A percentile compares a stretch with the other conserved stretches of the same genome.
phyloP scores from a whole-genome alignment of 2,113 vertebrate genomes.

The Pollachius pollachius region DNA sequence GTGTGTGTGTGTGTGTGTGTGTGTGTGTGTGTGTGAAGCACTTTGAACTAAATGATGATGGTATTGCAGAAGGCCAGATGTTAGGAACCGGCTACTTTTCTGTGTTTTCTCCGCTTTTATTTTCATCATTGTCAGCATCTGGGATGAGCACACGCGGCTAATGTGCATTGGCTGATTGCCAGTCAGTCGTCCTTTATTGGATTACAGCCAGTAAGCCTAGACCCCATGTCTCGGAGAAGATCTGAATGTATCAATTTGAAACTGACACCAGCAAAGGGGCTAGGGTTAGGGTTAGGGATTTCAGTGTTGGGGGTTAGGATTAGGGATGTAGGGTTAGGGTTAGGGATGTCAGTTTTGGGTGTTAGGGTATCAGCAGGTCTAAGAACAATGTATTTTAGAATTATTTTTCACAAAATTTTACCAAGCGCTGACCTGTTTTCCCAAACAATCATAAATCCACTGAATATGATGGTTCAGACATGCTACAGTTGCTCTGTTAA shows the following conservation, averaged over 20 bases:
- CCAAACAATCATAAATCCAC: too few species aligned
- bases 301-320: too few species aligned
- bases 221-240: slow-evolving; percentile 19
- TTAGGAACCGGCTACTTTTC: not conserved
- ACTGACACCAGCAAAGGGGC: slow-evolving; percentile 25
- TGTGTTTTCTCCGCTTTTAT: not conserved
- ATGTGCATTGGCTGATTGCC: slow-evolving; percentile 7
- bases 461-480: too few species aligned
- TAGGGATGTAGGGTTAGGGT: not conserved
- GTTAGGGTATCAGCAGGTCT: too few species aligned
- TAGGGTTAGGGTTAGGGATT: not conserved
- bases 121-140: not conserved
- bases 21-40: not conserved
- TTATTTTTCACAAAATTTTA: too few species aligned
- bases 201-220: slow-evolving; percentile 38
- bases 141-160: not conserved
- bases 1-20: not conserved
- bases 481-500: too few species aligned
- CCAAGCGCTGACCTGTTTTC: too few species aligned
- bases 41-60: not conserved
- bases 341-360: too few species aligned
- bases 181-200: slow-evolving; percentile 39
- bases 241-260: slow-evolving; percentile 33
- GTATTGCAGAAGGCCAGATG: not conserved
- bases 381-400: too few species aligned